Percentiles rank a stretch among this genome's conserved stretches.
Conservation (phyloP, 2,888 invertebrate genomes). For the Drosophila robusta region DNA sequence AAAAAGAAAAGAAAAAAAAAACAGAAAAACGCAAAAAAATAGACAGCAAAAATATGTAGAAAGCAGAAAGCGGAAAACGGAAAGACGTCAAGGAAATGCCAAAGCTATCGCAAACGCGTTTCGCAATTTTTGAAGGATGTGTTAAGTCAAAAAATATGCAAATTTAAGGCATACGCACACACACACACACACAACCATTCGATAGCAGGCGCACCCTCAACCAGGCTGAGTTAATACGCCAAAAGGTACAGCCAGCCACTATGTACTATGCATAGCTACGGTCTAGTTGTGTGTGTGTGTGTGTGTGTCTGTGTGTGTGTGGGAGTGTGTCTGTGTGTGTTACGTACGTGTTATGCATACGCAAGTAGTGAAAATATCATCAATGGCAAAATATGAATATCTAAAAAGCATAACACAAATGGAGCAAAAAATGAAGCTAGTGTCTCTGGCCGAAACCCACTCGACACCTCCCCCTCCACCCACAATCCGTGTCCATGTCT, state of each 20-base stretch:
- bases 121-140: slow-evolving; percentile 79
- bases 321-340: slow-evolving; percentile 45
- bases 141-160: slow-evolving; percentile 80
- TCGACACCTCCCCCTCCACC: background rate
- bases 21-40: slow-evolving; percentile 4
- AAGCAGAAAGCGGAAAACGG: slow-evolving; percentile 54
- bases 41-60: slow-evolving; percentile 44
- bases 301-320: slow-evolving; percentile 38
- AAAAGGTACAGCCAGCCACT: slow-evolving; percentile 47
- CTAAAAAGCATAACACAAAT: slow-evolving; percentile 78
- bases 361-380: slow-evolving; percentile 80
- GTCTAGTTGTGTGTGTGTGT: slow-evolving; percentile 28
- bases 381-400: slow-evolving; percentile 80
- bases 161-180: slow-evolving; percentile 54
- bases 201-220: slow-evolving; percentile 18
- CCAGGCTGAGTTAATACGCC: slow-evolving; percentile 58
- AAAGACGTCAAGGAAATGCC: slow-evolving; percentile 78
- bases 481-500: slow-evolving; percentile 2
- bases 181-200: slow-evolving; percentile 14
- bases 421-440: slow-evolving; percentile 54
- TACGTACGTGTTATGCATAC: slow-evolving; percentile 77
- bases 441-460: slow-evolving; percentile 27
- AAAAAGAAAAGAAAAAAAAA: background rate
- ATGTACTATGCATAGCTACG: slow-evolving; percentile 25
- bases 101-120: slow-evolving; percentile 80